These are phyloP conservation scores for Microplitis mediator DNA, from an alignment of 1,140 invertebrate genomes.

Conservation along the genomic window DNA sequence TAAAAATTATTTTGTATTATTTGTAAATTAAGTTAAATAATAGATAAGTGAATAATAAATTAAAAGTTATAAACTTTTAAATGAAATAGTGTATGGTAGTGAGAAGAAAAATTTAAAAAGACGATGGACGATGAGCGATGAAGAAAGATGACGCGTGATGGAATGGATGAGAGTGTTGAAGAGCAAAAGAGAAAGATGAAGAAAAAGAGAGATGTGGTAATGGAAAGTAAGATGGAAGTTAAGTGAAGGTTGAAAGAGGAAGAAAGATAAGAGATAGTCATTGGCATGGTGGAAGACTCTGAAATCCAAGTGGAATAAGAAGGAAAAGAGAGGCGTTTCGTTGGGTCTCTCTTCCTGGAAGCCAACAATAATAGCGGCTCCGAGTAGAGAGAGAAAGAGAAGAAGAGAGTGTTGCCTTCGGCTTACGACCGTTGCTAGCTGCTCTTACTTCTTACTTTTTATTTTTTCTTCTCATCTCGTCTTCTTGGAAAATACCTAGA, in stretches of 20 bases:
- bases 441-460: too few species aligned
- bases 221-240: conserved; percentile 16
- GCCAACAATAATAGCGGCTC: conserved; percentile 55
- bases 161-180: neutral
- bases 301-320: conserved; percentile 26
- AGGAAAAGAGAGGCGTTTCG: conserved; percentile 46
- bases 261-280: conserved; percentile 16
- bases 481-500: conserved; percentile 40
- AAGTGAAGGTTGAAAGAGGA: conserved; percentile 3
- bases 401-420: conserved; percentile 30
- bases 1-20: too few species aligned
- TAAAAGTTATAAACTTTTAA: too few species aligned
- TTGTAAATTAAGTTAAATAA: too few species aligned
- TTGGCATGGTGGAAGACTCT: neutral
- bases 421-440: conserved; percentile 41
- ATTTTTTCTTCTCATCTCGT: conserved; percentile 30
- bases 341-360: conserved; percentile 57
- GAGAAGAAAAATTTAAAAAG: too few species aligned
- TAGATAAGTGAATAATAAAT: too few species aligned
- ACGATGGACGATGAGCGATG: neutral
- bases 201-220: neutral
- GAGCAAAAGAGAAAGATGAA: neutral
- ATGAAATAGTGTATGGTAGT: too few species aligned
- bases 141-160: neutral
- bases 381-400: conserved; percentile 42